These are phyloP conservation scores for Drosophila austrosaltans DNA, from an alignment of 2,888 invertebrate genomes.

Conservation along the genomic window DNA sequence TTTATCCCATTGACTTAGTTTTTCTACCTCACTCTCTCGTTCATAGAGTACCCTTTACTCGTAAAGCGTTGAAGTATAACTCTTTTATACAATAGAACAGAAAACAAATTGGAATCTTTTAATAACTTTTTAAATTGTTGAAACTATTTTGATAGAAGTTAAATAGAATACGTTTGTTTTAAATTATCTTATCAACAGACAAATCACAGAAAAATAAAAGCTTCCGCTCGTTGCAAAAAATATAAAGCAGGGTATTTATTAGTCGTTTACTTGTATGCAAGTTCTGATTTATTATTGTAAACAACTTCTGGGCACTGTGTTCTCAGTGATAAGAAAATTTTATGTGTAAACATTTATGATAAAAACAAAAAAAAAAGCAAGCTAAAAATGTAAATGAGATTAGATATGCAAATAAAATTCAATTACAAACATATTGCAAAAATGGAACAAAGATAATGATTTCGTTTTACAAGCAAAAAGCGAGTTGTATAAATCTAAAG, in stretches of 20 bases:
- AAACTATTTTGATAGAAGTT: no score
- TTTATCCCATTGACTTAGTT: conserved; percentile 6
- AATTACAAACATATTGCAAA: background rate
- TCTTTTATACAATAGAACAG: background rate
- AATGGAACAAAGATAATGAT: background rate
- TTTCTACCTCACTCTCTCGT: background rate
- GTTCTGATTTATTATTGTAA: background rate
- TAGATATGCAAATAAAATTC: background rate
- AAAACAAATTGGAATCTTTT: background rate
- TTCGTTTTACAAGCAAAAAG: background rate
- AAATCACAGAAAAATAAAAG: background rate
- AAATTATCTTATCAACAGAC: no score
- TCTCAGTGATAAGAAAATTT: background rate
- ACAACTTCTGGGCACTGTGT: conserved; percentile 5
- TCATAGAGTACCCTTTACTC: background rate
- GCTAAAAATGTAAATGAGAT: background rate
- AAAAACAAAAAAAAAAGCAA: background rate
- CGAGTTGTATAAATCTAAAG: no score
- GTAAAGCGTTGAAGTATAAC: background rate
- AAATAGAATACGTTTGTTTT: no score
- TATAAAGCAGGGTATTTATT: background rate
- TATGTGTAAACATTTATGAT: background rate
- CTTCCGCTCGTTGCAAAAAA: background rate
- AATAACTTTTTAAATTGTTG: no score
- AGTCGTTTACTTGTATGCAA: background rate